These are phyloP conservation scores for Varanus komodoensis DNA, from an alignment of 2,113 vertebrate species.

Conservation along the genomic window DNA sequence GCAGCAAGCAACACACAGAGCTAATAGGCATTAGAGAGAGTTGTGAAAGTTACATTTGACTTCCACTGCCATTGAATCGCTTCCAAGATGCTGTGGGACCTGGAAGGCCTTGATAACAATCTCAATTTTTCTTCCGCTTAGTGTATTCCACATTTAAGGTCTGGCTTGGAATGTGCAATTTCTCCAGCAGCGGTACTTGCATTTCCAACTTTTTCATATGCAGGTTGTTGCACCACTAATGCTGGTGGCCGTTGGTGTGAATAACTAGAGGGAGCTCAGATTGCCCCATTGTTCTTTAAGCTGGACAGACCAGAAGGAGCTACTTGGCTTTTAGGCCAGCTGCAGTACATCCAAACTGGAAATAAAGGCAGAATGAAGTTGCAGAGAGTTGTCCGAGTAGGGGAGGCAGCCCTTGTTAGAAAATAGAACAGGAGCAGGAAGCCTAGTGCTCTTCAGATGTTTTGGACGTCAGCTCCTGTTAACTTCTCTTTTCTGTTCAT, in stretches of 20 bases:
- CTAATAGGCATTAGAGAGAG: slow-evolving; percentile 25
- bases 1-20: slow-evolving; percentile 2
- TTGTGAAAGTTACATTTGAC: slow-evolving; percentile 32
- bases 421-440: no score
- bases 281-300: not conserved
- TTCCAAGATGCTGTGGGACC: slow-evolving; percentile 22
- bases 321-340: not conserved
- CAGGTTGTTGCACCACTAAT: no score
- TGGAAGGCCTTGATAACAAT: slow-evolving; percentile 26
- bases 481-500: not conserved
- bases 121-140: slow-evolving; percentile 7
- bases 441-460: no score
- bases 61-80: slow-evolving; percentile 29
- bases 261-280: not conserved
- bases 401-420: not conserved
- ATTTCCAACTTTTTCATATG: not conserved
- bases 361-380: not conserved
- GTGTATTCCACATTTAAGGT: not conserved
- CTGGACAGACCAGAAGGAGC: not conserved
- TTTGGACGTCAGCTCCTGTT: not conserved
- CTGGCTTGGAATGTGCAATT: not conserved
- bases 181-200: not conserved
- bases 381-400: not conserved
- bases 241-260: no score
- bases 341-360: not conserved